Evolutionary conservation across 1,140 invertebrate species (phyloP), one percentile per base, ranked within the genome.

Genomic region (Macrobrachium rosenbergii): DNA sequence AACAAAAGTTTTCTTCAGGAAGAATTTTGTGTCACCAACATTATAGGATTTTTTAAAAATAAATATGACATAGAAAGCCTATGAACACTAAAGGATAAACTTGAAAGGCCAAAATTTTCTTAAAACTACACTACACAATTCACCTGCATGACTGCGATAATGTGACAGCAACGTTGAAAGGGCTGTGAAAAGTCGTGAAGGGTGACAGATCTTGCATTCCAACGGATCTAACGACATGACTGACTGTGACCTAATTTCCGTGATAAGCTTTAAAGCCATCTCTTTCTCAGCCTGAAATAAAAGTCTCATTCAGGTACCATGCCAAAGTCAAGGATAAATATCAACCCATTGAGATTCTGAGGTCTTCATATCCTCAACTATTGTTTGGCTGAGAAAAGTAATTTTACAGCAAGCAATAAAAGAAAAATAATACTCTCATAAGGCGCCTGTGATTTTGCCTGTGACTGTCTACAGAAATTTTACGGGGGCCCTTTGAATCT

Each of bases 161-260:
- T 95, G 94, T 60, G 94, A 94, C 77, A 95, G 93, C 2, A 95
- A 92, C 10, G 94, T 95, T 28, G 94, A 94, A 45, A 93, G 93
- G 16, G 94, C 94, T 21, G 94, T 95, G 89, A 95, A 95, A 80
- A 92, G 93, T 83, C 94, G 94, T 37, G 94, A 93, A 8, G 93
- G 93, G 87, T 93, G 92, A 89, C 94, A 95, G 69, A 95, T 94
- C 78, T 93, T 93, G 91, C 94, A 95, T 85, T 93, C 92, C 17
- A 94, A 90, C 88, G 93, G 92, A 63, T 92, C 93, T 59, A 84
- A n/a, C 0, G 76, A 75, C 84, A 89, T 87, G 21, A 80, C 76
- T 17, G 88, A 82, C 59, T 83, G 77, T 5, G 87, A 88, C 37
- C 83, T 76, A 23, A 93, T 93, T 45, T 92, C 91, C 63, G 93